These are phyloP conservation scores for Fistularia commersonii DNA, from an alignment of 2,797 vertebrate species.

Conservation along the genomic window DNA sequence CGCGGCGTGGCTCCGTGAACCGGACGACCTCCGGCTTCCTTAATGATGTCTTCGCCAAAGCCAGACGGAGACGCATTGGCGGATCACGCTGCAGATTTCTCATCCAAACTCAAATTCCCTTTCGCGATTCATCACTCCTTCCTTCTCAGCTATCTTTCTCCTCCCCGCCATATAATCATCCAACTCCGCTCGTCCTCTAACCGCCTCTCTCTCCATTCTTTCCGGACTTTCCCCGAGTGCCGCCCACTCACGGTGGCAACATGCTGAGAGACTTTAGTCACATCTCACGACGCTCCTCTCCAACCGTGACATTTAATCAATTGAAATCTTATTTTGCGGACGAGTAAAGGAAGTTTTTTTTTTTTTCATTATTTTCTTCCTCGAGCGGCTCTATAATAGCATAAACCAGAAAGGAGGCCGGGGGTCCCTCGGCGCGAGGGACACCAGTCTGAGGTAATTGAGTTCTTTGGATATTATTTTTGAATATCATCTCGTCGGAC, in stretches of 20 bases:
- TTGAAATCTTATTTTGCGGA: slow-evolving; percentile 75
- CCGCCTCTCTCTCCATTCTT: slow-evolving; percentile 14
- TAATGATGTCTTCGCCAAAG: slow-evolving; percentile 69
- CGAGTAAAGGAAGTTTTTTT: slow-evolving; percentile 70
- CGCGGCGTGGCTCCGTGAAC: slow-evolving; percentile 45
- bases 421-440: slow-evolving; percentile 54
- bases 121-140: slow-evolving; percentile 39
- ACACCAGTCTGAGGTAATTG: slow-evolving; percentile 60
- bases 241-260: slow-evolving; percentile 47
- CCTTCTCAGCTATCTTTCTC: slow-evolving; percentile 20
- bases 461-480: slow-evolving; percentile 56
- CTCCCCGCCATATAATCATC: slow-evolving; percentile 19
- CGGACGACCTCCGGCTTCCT: slow-evolving; percentile 52
- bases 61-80: slow-evolving; percentile 54
- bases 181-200: slow-evolving; percentile 1
- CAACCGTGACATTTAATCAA: slow-evolving; percentile 77
- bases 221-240: slow-evolving; percentile 30
- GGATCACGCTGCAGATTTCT: slow-evolving; percentile 55
- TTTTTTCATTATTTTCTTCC: slow-evolving; percentile 74
- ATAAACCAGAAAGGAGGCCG: slow-evolving; percentile 63
- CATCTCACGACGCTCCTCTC: slow-evolving; percentile 64
- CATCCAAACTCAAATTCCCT: slow-evolving; percentile 2
- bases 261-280: slow-evolving; percentile 57
- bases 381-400: slow-evolving; percentile 62
- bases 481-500: slow-evolving; percentile 40